These are phyloP conservation scores for Pogonomyrmex californicus DNA, from an alignment of 1,140 invertebrate genomes.

Conservation along the genomic window DNA sequence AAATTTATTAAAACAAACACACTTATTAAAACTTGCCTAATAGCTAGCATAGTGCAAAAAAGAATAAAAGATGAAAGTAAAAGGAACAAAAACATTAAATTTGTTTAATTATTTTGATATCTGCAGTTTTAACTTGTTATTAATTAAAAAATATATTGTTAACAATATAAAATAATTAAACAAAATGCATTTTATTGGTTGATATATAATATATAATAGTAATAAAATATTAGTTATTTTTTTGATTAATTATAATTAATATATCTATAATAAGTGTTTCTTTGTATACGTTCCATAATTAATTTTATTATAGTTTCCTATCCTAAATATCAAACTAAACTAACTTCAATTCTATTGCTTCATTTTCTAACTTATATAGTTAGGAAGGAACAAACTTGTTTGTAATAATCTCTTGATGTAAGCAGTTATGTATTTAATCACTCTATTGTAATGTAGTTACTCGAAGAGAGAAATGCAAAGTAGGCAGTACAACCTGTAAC, in stretches of 20 bases:
- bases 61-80: background rate
- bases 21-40: no score
- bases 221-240: background rate
- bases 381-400: slow-evolving; percentile 31
- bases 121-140: background rate
- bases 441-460: background rate
- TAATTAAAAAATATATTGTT: background rate
- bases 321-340: slow-evolving; percentile 32
- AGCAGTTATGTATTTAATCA: slow-evolving; percentile 24
- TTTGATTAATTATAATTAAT: slow-evolving; percentile 30
- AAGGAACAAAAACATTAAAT: slow-evolving; percentile 2
- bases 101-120: background rate
- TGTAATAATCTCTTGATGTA: slow-evolving; percentile 3
- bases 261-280: background rate
- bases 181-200: background rate
- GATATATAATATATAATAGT: background rate
- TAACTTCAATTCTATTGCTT: slow-evolving; percentile 28
- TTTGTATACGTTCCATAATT: background rate
- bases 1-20: background rate
- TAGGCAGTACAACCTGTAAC: background rate
- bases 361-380: slow-evolving; percentile 44
- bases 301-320: slow-evolving; percentile 40
- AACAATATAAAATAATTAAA: background rate
- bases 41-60: no score
- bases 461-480: background rate